Evolutionary conservation across 2,888 invertebrate species (phyloP), one percentile per base, ranked within the genome.

Genomic region (Ectemnius lituratus): DNA sequence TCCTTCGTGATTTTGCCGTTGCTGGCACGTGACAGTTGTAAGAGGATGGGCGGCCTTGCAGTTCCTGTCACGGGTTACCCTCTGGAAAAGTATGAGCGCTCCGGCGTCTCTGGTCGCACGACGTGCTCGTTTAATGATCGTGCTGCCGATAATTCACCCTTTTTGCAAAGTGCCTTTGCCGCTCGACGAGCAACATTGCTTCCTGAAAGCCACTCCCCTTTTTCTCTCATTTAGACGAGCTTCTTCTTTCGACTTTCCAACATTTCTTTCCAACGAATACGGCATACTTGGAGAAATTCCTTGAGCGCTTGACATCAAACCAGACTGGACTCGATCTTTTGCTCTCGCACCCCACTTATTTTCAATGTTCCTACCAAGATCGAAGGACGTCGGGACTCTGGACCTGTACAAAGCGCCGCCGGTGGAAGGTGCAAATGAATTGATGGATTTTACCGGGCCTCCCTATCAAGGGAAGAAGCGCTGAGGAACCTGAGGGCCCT

Each of bases 21-120:
- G 23, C 68, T 56, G 73, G 75, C 79, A 75, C 77, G 77, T 71
- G 81, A 73, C 79, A 69, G 70, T 75, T 60, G 76, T 68, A 60
- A 77, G 69, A 61, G 75, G 66, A 62, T 65, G 79, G 57, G 46
- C 73, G 71, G 64, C 70, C 81, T 80, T 81, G 75, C 58, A 80
- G 65, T 81, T 76, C 70, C 65, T 79, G 81, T 79, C 79, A 73
- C 69, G 79, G 67, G 76, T n/a, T n/a, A n/a, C 63, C 65, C 75
- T 8, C 66, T 62, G 67, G 58, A 76, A 76, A 79, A 75, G 62
- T 59, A 61, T 46, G 5, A 14, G 59, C 28, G 16, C 57, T 63
- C 68, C 68, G n/a, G 16, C 23, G 67, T 6, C 66, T 16, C 61
- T 65, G 56, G 57, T 71, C 78, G 69, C 60, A 62, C 62, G 16